Evolutionary conservation across 2,888 invertebrate genomes (phyloP).

Genomic region (Drosophila setosimentum): DNA sequence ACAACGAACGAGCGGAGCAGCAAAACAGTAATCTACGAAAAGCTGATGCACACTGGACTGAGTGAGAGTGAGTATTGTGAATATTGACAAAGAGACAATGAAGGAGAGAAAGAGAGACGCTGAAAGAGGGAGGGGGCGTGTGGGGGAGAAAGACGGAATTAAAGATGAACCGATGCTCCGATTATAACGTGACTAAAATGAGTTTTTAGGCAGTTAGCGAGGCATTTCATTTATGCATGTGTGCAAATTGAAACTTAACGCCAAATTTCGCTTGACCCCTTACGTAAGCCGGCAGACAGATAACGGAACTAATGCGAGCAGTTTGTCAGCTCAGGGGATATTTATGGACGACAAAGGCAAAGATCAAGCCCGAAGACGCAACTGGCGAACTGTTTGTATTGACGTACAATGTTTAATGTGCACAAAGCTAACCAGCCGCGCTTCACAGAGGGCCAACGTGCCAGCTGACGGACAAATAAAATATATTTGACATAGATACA

Average conservation of each 20-base stretch:
- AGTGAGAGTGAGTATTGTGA: constrained; percentile 11
- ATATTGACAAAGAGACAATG: constrained; percentile 5
- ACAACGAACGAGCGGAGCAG: constrained; percentile 17
- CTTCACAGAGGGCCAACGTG: constrained; percentile 2
- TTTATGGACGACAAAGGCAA: constrained; percentile 2
- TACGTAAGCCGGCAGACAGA: constrained; percentile 58
- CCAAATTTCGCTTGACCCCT: constrained; percentile 60
- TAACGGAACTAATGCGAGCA: constrained; percentile 68
- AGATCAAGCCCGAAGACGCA: constrained; percentile 5
- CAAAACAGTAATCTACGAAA: constrained; percentile 40
- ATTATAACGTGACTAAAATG: constrained; percentile 42
- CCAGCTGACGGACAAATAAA: constrained; percentile 34
- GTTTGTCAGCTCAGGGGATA: constrained; percentile 25
- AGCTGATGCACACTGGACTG: constrained; percentile 12
- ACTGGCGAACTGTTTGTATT: constrained; percentile 25
- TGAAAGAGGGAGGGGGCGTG: constrained; percentile 7
- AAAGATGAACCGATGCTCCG: constrained; percentile 27
- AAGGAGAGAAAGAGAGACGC: constrained; percentile 4
- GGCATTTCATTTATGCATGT: constrained; percentile 43
- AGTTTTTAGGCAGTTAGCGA: constrained; percentile 29
- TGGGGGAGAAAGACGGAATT: constrained; percentile 12
- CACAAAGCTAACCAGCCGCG: constrained; percentile 10
- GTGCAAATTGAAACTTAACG: constrained; percentile 49
- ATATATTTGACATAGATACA: constrained; percentile 33
- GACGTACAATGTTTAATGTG: constrained; percentile 1